A percentile compares a stretch with the other conserved stretches of the same genome.
phyloP scores from a whole-genome alignment of 2,888 invertebrate genomes.

The Dorcus parallelipipedus region DNA sequence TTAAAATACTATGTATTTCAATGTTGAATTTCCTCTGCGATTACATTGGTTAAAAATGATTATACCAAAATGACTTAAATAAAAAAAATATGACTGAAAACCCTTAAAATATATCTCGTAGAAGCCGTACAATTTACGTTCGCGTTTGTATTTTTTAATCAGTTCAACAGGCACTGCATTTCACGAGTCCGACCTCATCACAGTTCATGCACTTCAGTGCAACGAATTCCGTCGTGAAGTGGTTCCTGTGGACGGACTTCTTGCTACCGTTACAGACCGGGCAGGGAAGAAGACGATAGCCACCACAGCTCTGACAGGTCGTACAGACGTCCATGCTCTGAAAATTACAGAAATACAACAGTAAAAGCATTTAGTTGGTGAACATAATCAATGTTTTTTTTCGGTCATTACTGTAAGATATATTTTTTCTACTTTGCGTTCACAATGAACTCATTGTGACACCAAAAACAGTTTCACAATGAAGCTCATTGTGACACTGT shows the following conservation, averaged over 20 bases:
- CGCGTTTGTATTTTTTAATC: constrained; percentile 1
- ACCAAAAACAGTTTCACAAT: too few species aligned
- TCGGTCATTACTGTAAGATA: too few species aligned
- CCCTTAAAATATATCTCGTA: neutral
- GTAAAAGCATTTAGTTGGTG: too few species aligned
- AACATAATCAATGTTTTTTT: too few species aligned
- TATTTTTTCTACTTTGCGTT: too few species aligned
- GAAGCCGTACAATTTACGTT: constrained; percentile 10
- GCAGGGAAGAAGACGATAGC: constrained; percentile 87
- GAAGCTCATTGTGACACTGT: too few species aligned
- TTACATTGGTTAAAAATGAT: too few species aligned
- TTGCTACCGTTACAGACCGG: constrained; percentile 92
- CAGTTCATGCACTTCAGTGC: constrained; percentile 94
- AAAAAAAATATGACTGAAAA: neutral
- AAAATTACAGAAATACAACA: constrained; percentile 27
- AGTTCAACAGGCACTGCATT: constrained; percentile 77
- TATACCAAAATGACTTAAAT: too few species aligned
- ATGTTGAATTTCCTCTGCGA: too few species aligned
- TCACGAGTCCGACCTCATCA: constrained; percentile 90
- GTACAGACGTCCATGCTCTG: constrained; percentile 78
- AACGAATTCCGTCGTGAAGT: constrained; percentile 91
- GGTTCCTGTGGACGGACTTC: constrained; percentile 90
- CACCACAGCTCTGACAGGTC: constrained; percentile 87
- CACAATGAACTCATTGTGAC: too few species aligned
- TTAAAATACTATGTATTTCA: too few species aligned